phyloP scores from a whole-genome alignment of 2,888 invertebrate species.

The Cryptocephalus primarius region DNA sequence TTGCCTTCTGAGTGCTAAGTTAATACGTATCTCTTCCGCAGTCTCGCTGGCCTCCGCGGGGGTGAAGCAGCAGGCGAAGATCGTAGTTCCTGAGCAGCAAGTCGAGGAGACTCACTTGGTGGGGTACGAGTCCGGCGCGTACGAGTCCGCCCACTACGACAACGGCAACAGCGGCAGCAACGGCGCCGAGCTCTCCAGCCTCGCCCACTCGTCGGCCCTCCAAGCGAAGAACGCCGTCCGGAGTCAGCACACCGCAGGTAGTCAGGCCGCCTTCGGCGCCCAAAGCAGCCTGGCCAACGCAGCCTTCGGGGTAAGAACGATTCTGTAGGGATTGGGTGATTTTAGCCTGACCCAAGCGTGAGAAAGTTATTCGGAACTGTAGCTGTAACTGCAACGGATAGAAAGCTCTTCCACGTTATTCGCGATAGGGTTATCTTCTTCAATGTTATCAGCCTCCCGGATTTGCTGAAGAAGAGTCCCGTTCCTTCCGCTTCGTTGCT shows the following conservation, averaged over 20 bases:
- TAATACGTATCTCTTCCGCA: background rate
- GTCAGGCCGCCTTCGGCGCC: conserved; percentile 63
- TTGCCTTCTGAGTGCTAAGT: too few relatives aligned
- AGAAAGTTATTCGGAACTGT: too few relatives aligned
- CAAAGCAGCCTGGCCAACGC: conserved; percentile 62
- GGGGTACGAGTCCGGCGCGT: conserved; percentile 6
- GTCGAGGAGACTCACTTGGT: conserved; percentile 9
- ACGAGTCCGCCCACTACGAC: background rate
- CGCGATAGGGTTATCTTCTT: too few relatives aligned
- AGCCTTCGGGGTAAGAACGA: conserved; percentile 39
- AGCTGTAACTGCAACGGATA: too few relatives aligned
- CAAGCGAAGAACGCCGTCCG: conserved; percentile 57
- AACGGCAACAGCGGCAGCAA: conserved; percentile 3
- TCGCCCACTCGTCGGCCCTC: conserved; percentile 58
- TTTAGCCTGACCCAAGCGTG: too few relatives aligned
- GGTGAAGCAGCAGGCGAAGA: background rate
- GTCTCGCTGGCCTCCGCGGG: background rate
- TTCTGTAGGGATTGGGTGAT: background rate
- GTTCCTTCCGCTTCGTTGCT: too few relatives aligned
- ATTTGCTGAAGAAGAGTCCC: too few relatives aligned
- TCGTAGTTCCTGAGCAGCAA: conserved; percentile 19
- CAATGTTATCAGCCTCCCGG: too few relatives aligned
- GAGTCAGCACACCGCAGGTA: conserved; percentile 60
- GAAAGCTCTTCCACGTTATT: too few relatives aligned
- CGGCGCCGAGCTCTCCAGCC: conserved; percentile 55